Evolutionary conservation across 2,797 vertebrate genomes (phyloP).

Genomic region (Synaphobranchus kaupii): DNA sequence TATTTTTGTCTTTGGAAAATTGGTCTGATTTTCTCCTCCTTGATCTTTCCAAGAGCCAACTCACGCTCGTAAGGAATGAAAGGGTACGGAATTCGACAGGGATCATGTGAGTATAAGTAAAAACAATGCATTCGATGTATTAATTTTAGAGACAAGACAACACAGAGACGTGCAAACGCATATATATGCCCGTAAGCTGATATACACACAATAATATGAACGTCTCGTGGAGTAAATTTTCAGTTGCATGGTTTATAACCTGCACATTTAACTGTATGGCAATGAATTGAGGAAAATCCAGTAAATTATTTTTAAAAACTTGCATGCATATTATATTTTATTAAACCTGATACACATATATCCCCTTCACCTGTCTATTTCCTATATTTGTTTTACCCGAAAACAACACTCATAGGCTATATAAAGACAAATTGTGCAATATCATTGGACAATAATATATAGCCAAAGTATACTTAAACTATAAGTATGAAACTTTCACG

Average conservation of each 20-base stretch:
- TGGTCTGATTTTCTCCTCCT: slow-evolving; percentile 26
- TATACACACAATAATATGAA: not conserved
- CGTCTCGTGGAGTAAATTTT: not conserved
- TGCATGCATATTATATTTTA: not conserved
- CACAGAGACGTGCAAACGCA: not conserved
- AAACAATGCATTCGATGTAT: not conserved
- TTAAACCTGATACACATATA: not conserved
- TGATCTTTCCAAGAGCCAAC: slow-evolving; percentile 20
- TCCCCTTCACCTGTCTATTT: not conserved
- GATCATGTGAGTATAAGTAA: not conserved
- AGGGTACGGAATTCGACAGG: not conserved
- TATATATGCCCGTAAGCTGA: not conserved
- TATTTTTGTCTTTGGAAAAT: slow-evolving; percentile 34
- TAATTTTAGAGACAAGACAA: not conserved
- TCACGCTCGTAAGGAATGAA: slow-evolving; percentile 20
- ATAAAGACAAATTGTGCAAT: not conserved
- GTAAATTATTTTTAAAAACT: not conserved
- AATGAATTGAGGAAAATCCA: not conserved
- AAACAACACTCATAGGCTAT: not conserved
- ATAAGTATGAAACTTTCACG: not conserved
- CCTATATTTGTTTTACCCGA: not conserved
- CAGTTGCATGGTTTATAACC: not conserved
- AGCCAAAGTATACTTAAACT: not conserved
- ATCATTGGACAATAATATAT: not conserved
- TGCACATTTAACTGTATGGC: not conserved